These are phyloP conservation scores for Henicopernis longicauda DNA, from an alignment of 2,113 vertebrate species.

Conservation along the genomic window DNA sequence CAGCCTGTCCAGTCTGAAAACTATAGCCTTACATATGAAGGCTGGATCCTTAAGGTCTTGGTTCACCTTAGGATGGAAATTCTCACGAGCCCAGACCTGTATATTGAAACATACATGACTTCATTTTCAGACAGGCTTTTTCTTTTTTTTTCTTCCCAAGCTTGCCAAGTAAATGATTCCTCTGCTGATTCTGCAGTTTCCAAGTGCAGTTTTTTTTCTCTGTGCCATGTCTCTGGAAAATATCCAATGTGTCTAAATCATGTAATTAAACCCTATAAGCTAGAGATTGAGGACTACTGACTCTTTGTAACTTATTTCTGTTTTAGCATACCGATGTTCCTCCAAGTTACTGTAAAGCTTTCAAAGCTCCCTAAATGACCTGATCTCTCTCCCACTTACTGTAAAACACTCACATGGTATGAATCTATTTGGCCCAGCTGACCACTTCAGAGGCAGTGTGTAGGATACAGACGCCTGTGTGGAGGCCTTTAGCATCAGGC, in stretches of 20 bases:
- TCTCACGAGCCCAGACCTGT: constrained; percentile 7
- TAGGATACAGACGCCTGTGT: background rate
- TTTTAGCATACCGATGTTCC: background rate
- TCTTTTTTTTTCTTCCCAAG: background rate
- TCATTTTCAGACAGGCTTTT: constrained; percentile 12
- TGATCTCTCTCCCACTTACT: constrained; percentile 15
- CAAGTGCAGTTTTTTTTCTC: background rate
- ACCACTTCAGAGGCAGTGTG: constrained; percentile 39
- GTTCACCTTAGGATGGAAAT: constrained; percentile 20
- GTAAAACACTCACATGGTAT: background rate
- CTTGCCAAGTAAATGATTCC: constrained; percentile 31
- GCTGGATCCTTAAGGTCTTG: background rate
- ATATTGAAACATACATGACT: constrained; percentile 26
- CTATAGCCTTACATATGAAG: background rate
- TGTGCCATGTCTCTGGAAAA: constrained; percentile 16
- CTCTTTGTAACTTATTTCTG: background rate
- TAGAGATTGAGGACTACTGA: background rate
- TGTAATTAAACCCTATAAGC: constrained; percentile 31
- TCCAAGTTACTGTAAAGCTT: background rate
- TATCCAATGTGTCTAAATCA: background rate
- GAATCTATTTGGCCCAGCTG: background rate
- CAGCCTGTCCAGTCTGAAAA: background rate
- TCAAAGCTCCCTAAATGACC: constrained; percentile 11
- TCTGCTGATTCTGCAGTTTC: constrained; percentile 56
- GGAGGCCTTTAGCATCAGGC: background rate